Conservation (phyloP, 2,888 invertebrate species). For the Catocala fraxini region DNA sequence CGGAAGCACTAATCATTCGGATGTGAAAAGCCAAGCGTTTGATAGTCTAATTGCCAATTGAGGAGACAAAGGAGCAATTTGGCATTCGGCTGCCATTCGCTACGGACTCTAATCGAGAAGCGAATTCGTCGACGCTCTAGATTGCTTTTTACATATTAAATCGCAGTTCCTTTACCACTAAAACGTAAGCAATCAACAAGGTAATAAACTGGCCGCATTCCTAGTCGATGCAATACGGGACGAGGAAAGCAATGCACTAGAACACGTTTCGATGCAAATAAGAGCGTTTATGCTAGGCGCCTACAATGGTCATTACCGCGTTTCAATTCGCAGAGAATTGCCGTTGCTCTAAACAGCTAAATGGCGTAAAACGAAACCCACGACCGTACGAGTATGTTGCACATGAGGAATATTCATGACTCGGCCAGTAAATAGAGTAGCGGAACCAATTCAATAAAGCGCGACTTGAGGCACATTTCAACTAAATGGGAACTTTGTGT, state of each 20-base stretch:
- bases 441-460: slow-evolving; percentile 58
- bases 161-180: slow-evolving; percentile 48
- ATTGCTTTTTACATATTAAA: slow-evolving; percentile 48
- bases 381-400: slow-evolving; percentile 64
- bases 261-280: slow-evolving; percentile 81
- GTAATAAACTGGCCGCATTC: slow-evolving; percentile 61
- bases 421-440: slow-evolving; percentile 65
- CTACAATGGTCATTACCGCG: slow-evolving; percentile 81
- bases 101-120: slow-evolving; percentile 49
- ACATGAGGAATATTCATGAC: slow-evolving; percentile 76
- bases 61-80: slow-evolving; percentile 60
- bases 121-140: slow-evolving; percentile 51
- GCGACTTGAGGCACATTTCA: slow-evolving; percentile 50
- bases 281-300: slow-evolving; percentile 75
- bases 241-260: slow-evolving; percentile 65
- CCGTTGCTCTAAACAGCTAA: slow-evolving; percentile 75
- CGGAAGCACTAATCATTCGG: slow-evolving; percentile 44
- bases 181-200: slow-evolving; percentile 56
- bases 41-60: slow-evolving; percentile 57
- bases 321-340: slow-evolving; percentile 76
- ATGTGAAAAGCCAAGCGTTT: slow-evolving; percentile 49
- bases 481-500: slow-evolving; percentile 40
- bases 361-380: slow-evolving; percentile 75
- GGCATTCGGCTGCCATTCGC: slow-evolving; percentile 47
- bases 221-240: slow-evolving; percentile 56